phyloP scores from a whole-genome alignment of 2,113 vertebrate genomes.

The Microcebus lehilahytsara region DNA sequence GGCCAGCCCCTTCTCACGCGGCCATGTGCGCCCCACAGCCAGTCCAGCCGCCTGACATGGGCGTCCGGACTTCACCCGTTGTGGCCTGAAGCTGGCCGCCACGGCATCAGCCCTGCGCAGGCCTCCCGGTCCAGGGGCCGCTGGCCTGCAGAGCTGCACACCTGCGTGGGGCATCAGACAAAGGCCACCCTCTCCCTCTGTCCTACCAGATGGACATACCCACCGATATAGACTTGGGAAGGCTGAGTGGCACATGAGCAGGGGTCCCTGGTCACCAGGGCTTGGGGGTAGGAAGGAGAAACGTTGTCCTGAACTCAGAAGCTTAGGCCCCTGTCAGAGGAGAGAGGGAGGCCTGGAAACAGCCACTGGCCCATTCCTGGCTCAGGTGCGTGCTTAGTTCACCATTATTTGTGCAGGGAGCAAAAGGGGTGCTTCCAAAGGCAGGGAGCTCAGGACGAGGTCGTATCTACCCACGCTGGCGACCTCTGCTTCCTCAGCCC shows the following conservation, averaged over 20 bases:
- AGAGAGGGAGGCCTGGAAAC: background rate
- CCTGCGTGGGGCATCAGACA: fast-evolving
- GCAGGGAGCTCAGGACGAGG: background rate
- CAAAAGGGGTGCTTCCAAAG: background rate
- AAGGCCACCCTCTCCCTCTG: background rate
- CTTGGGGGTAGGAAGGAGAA: fast-evolving
- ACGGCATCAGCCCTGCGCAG: background rate
- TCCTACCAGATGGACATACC: fast-evolving
- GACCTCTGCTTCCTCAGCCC: background rate
- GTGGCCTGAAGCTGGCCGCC: background rate
- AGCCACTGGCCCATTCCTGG: no score
- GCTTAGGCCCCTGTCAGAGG: background rate
- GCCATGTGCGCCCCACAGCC: background rate
- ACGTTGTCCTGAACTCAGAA: background rate
- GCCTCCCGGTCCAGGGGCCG: background rate
- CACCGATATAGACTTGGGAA: fast-evolving
- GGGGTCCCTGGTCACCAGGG: fast-evolving
- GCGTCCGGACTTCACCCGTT: background rate
- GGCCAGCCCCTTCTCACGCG: no score
- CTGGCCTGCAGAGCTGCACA: background rate
- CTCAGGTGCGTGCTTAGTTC: background rate
- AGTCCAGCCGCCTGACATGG: no score
- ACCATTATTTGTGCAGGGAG: fast-evolving
- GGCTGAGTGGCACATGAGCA: fast-evolving
- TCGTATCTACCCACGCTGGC: background rate